Conservation (phyloP, 2,797 vertebrate genomes). For the Orientallactaga sibirica region DNA sequence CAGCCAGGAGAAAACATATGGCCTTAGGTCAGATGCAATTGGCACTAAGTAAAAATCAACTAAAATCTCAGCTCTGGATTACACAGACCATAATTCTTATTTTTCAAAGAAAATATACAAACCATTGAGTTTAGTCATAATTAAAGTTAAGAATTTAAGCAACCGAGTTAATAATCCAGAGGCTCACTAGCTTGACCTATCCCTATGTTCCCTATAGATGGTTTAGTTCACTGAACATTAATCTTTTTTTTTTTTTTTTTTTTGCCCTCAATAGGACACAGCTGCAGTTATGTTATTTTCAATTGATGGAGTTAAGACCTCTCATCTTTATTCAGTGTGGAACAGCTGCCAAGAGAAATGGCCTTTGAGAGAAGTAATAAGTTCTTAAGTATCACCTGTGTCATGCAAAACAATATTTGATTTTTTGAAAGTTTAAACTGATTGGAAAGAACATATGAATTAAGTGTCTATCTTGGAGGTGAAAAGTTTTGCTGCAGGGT, state of each 20-base stretch:
- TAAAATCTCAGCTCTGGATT: neutral
- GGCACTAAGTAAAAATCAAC: conserved; percentile 44
- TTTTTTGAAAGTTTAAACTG: conserved; percentile 78
- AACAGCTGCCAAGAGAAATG: conserved; percentile 80
- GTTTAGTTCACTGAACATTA: conserved; percentile 58
- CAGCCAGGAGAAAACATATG: neutral
- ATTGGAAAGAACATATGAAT: conserved; percentile 83
- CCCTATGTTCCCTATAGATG: neutral
- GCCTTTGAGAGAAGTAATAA: conserved; percentile 82
- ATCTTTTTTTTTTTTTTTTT: conserved; percentile 51
- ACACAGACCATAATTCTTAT: neutral
- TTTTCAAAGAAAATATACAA: conserved; percentile 14
- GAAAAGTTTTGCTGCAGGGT: conserved; percentile 58
- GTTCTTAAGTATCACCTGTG: conserved; percentile 82
- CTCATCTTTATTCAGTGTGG: conserved; percentile 82
- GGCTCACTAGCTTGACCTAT: conserved; percentile 1
- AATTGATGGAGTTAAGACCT: conserved; percentile 69
- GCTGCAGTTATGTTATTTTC: conserved; percentile 53
- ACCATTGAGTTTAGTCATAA: neutral
- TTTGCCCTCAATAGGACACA: conserved; percentile 63
- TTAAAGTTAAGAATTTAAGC: conserved; percentile 18
- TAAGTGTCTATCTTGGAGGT: conserved; percentile 75
- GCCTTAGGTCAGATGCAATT: neutral
- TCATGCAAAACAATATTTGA: conserved; percentile 77
- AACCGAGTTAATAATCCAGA: conserved; percentile 46